Evolutionary conservation across 2,113 vertebrate genomes (phyloP).

Genomic region (Catharus minimus): DNA sequence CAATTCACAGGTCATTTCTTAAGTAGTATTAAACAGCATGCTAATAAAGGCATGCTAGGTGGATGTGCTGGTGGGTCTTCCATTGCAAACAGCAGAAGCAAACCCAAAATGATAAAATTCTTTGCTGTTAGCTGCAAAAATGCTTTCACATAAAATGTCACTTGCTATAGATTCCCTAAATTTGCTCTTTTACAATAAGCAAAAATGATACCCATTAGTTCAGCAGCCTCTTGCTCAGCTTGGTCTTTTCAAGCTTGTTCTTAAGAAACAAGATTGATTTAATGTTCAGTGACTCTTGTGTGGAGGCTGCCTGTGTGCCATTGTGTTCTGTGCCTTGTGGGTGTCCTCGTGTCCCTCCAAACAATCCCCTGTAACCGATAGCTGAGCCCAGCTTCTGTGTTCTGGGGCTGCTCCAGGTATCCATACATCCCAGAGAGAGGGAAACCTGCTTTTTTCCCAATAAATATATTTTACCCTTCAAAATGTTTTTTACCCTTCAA

Average conservation of each 20-base stretch:
- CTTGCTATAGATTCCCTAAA: background rate
- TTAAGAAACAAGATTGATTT: background rate
- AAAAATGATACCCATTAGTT: background rate
- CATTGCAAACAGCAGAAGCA: background rate
- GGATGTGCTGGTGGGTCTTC: background rate
- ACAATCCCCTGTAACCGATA: rapidly evolving
- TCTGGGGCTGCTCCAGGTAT: background rate
- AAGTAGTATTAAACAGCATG: background rate
- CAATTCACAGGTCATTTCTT: background rate
- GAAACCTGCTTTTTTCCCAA: background rate
- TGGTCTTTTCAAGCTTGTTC: constrained; percentile 3
- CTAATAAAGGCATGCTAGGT: background rate
- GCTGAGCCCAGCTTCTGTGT: rapidly evolving
- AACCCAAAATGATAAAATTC: background rate
- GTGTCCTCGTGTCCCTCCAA: background rate
- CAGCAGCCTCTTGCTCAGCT: background rate
- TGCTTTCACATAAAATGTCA: background rate
- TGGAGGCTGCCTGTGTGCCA: background rate
- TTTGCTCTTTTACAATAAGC: background rate
- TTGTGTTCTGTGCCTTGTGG: background rate
- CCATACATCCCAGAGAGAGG: background rate
- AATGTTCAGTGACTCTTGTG: background rate
- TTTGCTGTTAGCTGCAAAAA: background rate
- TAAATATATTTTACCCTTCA: background rate
- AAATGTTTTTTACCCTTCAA: background rate